A percentile compares a stretch with the other conserved stretches of the same genome.
Evolutionary conservation across 2,888 invertebrate genomes (phyloP).

Genomic region (Diabrotica balteata): DNA sequence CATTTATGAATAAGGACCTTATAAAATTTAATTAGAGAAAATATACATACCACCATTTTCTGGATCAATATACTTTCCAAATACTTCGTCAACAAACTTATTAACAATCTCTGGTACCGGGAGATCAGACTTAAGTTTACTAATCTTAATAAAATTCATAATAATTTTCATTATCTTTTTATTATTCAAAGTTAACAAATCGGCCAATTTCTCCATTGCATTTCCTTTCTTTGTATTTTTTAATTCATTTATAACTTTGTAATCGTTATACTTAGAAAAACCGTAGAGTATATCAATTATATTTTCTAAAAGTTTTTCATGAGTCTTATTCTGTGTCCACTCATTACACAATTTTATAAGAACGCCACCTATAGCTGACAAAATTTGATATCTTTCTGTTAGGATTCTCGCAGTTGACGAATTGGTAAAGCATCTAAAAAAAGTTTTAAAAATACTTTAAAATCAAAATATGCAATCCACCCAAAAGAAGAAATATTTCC

Average conservation of each 20-base stretch:
- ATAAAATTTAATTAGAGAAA: no score
- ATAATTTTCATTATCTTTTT: conserved; percentile 54
- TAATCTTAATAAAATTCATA: conserved; percentile 51
- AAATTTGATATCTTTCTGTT: conserved; percentile 46
- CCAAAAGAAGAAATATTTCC: no score
- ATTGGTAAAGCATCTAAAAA: conserved; percentile 49
- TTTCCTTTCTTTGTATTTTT: conserved; percentile 52
- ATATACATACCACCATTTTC: conserved; percentile 4
- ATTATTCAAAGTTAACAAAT: conserved; percentile 51
- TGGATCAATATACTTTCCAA: conserved; percentile 33
- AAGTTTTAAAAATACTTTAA: background rate
- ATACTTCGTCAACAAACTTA: conserved; percentile 48
- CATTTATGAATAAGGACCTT: no score
- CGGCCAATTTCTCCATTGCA: conserved; percentile 50
- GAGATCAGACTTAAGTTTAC: conserved; percentile 52
- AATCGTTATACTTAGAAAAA: conserved; percentile 51
- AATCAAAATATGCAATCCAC: no score
- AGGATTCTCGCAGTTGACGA: conserved; percentile 44
- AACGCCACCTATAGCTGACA: conserved; percentile 51
- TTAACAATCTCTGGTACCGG: conserved; percentile 53
- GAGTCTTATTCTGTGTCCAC: conserved; percentile 49
- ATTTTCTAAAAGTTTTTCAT: conserved; percentile 51
- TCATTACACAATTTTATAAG: conserved; percentile 53
- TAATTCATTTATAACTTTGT: conserved; percentile 50
- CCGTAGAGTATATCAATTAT: conserved; percentile 52